Base-by-base conservation (phyloP, 1,140 invertebrate species). In the Littorina saxatilis region DNA sequence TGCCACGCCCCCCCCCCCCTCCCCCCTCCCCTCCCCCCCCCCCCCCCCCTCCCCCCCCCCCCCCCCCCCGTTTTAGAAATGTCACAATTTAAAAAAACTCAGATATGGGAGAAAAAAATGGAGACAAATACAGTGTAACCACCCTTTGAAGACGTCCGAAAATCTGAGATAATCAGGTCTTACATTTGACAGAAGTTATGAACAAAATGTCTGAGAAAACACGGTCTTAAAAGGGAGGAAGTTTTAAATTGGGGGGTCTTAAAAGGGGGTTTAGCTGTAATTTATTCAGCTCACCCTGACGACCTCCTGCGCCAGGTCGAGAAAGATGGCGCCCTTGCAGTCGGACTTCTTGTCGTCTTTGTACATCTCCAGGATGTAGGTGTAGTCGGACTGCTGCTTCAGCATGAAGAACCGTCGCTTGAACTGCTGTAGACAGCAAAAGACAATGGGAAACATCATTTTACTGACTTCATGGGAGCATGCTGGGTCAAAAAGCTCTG, bases 281-380 rank as follows among this genome's bases (percentile, higher is more conserved):
- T n/a, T n/a, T n/a, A n/a, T n/a, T 66, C 13, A n/a, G 35, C 50
- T 82, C 93, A 96, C 96, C 92, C 95, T 95, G 68, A 96, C 94
- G 86, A 98, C 96, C 91, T 97, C 96, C 2, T 95, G 95, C 89
- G 97, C 98, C 92, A 97, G 96, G 91, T 98, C 97, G 95, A 98
- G 96, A 82, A 97, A 96, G 92, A 98, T 96, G n/a, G 96, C 96
- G 81, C 96, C 95, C 93, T 98, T 98, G 1, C 96, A 95, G 88
- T 98, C 97, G 2, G 94, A 95, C 92, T 97, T 97, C 89, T 96
- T 96, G 78, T 98, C 97, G 93, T 98, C 97, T 93, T 98, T 98
- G 90, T 96, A 96, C 87, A 98, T 94, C 92, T 98, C 96, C 32
- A 98, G 93, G 87, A 97, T 96, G 87, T 97, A 97, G 0, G 96